Base-by-base conservation (phyloP, 2,113 vertebrate species). In the Budorcas taxicolor region DNA sequence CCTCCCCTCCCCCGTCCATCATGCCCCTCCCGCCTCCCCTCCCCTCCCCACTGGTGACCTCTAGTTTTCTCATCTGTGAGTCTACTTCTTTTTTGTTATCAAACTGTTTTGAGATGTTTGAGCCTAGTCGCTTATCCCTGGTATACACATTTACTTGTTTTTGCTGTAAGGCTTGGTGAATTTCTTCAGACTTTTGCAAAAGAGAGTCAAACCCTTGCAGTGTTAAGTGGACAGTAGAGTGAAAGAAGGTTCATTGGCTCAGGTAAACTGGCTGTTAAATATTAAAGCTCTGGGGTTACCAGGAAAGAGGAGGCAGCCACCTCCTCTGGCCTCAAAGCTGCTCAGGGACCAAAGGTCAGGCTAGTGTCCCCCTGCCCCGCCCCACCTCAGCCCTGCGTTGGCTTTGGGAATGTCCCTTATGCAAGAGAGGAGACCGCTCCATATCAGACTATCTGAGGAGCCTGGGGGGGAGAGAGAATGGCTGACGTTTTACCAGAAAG, bases 221-320 rank as follows among this genome's bases (percentile, higher is more conserved):
- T 25, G n/a, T 50, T 58, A 36, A 58, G 33, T 17, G 25, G 2
- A 40, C 74, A 57, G 25, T 21, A 17, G 36, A 13, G 8, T 23
- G 21, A 17, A 47, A 67, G 52, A 40, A 31, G 0, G 0, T 1
- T 2, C 2, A 0, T 43, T 40, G 80, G 58, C n/a, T 27, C 27
- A 12, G 50, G 55, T 8, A 6, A 58, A 36, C 23, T 25, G 29
- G 67, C 71, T 90, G 91, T 55, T 90, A 90, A 94, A 95, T 90
- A 91, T 88, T 64, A 67, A 94, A 83, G 67, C 60, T 31, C 3
- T 14, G 40, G 88, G 67, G 84, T 96, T 43, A 52, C 2, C 3
- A 40, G 67, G 45, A 40, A 58, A 90, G 57, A 45, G 29, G 50
- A 40, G 58, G 23, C 7, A 14, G 11, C 53, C 3, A 33, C 33